Percentiles rank a stretch among this genome's conserved stretches.
Conservation (phyloP, 2,113 vertebrate genomes). For the Ceyx cyanopectus region DNA sequence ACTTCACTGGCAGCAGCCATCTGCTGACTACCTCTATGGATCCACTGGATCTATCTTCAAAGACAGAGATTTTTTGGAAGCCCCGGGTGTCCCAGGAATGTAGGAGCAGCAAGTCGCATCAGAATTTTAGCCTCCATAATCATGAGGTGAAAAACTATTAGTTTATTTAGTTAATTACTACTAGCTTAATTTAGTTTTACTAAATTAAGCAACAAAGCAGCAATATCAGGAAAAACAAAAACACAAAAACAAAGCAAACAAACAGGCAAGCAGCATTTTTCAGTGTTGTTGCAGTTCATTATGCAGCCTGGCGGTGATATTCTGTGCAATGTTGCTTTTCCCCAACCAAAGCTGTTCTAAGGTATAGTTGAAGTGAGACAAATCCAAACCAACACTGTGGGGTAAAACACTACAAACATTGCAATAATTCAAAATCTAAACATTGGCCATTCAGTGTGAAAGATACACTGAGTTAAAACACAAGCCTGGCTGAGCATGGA, state of each 20-base stretch:
- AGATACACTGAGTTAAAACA: background rate
- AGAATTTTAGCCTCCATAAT: too few relatives aligned
- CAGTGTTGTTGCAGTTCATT: background rate
- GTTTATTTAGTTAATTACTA: too few relatives aligned
- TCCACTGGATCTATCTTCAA: too few relatives aligned
- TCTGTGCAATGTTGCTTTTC: background rate
- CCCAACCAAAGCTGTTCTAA: background rate
- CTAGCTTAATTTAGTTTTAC: too few relatives aligned
- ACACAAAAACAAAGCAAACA: too few relatives aligned
- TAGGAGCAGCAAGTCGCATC: too few relatives aligned
- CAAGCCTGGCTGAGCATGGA: background rate
- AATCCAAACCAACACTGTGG: background rate
- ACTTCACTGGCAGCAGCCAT: fast-evolving
- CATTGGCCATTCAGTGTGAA: background rate
- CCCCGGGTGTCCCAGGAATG: too few relatives aligned
- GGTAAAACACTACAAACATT: background rate
- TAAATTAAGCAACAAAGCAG: too few relatives aligned
- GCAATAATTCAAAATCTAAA: background rate
- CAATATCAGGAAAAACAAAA: too few relatives aligned
- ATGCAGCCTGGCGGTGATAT: background rate
- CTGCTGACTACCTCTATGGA: background rate
- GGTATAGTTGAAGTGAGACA: background rate
- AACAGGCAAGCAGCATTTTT: background rate
- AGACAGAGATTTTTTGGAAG: background rate
- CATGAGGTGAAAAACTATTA: too few relatives aligned